These are phyloP conservation scores for Hippocampus abdominalis DNA, from an alignment of 2,113 vertebrate genomes.

Conservation along the genomic window DNA sequence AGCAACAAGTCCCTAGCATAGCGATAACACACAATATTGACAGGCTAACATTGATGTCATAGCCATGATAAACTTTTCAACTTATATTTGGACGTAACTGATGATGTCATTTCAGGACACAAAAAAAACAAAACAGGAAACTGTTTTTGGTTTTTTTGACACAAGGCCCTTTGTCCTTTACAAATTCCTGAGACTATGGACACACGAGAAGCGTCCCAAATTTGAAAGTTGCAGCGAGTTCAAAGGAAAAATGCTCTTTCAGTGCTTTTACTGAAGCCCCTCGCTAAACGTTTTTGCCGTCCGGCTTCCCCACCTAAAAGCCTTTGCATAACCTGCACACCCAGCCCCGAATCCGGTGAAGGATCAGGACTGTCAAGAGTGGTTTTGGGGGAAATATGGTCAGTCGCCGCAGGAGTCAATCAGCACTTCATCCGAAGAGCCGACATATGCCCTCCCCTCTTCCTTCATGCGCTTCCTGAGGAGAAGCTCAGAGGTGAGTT, in stretches of 20 bases:
- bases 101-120: background rate
- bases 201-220: constrained; percentile 21
- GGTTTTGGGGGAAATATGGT: constrained; percentile 27
- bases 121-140: background rate
- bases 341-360: constrained; percentile 14
- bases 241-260: constrained; percentile 37
- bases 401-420: constrained; percentile 48
- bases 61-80: no score
- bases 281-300: constrained; percentile 21
- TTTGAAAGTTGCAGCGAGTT: constrained; percentile 36
- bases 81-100: no score
- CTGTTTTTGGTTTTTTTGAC: background rate
- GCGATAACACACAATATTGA: no score
- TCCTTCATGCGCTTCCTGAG: constrained; percentile 58
- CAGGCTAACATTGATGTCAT: no score
- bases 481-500: constrained; percentile 39
- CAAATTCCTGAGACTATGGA: constrained; percentile 17
- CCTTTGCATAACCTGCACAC: constrained; percentile 39
- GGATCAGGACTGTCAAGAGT: constrained; percentile 38
- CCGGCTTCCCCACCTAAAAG: constrained; percentile 34
- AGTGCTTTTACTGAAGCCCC: constrained; percentile 32
- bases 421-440: constrained; percentile 55
- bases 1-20: no score
- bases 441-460: constrained; percentile 8
- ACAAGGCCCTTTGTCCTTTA: background rate